Evolutionary conservation across 2,888 invertebrate species (phyloP).

Genomic region (Drosophila kanekoi): DNA sequence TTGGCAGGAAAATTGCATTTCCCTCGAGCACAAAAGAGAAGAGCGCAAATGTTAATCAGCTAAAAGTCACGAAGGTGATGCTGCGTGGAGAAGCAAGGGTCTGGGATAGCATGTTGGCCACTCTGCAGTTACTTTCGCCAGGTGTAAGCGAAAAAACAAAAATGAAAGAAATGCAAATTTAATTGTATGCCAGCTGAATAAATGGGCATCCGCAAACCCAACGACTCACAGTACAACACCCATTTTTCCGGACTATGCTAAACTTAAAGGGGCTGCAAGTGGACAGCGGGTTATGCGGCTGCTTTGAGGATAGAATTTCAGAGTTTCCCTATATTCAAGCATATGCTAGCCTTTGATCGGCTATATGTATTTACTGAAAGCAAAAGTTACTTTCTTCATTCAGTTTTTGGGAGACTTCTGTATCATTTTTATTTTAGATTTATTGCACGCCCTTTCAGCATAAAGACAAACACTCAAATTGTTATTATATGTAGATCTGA

Average conservation of each 20-base stretch:
- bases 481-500: too few species aligned
- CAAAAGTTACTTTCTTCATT: too few species aligned
- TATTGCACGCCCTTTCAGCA: too few species aligned
- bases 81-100: slow-evolving; percentile 19
- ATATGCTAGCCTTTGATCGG: not conserved
- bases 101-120: slow-evolving; percentile 16
- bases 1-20: slow-evolving; percentile 71
- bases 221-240: slow-evolving; percentile 23
- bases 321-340: not conserved
- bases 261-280: slow-evolving; percentile 54
- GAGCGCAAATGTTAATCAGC: slow-evolving; percentile 82
- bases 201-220: slow-evolving; percentile 54
- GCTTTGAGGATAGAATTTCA: not conserved
- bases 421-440: too few species aligned
- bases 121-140: slow-evolving; percentile 29
- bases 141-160: slow-evolving; percentile 28
- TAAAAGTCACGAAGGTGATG: slow-evolving; percentile 70
- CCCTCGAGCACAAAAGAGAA: slow-evolving; percentile 38
- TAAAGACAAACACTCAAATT: too few species aligned
- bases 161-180: slow-evolving; percentile 82
- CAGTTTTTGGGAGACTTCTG: too few species aligned
- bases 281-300: slow-evolving; percentile 29
- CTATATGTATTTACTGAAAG: not conserved
- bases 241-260: slow-evolving; percentile 17
- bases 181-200: slow-evolving; percentile 80